These are phyloP conservation scores for Amphipoea lucens DNA, from an alignment of 2,888 invertebrate genomes.

Conservation along the genomic window DNA sequence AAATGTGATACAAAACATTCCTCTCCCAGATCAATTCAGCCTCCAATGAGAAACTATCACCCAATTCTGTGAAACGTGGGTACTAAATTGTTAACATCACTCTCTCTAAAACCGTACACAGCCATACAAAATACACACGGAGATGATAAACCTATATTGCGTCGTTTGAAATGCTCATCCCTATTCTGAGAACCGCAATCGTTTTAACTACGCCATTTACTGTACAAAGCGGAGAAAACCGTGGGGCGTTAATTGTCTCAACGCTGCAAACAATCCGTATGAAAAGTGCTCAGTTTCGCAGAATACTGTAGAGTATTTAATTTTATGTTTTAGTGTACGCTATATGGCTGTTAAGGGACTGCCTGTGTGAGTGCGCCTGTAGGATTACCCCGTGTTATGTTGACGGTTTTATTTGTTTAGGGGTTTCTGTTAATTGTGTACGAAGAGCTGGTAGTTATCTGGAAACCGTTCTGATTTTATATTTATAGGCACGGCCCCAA, in stretches of 20 bases:
- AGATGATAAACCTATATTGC: constrained; percentile 64
- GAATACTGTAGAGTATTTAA: constrained; percentile 62
- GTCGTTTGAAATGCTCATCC: constrained; percentile 63
- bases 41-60: constrained; percentile 14
- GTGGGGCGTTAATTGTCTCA: constrained; percentile 65
- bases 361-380: constrained; percentile 8
- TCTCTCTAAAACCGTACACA: constrained; percentile 5
- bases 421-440: constrained; percentile 37
- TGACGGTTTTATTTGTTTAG: constrained; percentile 42
- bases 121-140: constrained; percentile 39
- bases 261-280: constrained; percentile 64
- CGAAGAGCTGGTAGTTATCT: constrained; percentile 4
- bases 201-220: constrained; percentile 67
- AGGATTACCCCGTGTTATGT: constrained; percentile 20
- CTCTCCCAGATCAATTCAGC: neutral
- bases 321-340: constrained; percentile 61
- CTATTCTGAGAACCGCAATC: constrained; percentile 65
- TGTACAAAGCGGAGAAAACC: constrained; percentile 66
- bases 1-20: neutral
- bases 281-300: constrained; percentile 61
- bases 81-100: constrained; percentile 30
- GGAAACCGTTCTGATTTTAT: constrained; percentile 22
- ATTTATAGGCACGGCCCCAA: constrained; percentile 1
- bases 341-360: constrained; percentile 38
- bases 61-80: neutral